These are phyloP conservation scores for Glyptemys insculpta DNA, from an alignment of 2,797 vertebrate genomes.

Conservation along the genomic window DNA sequence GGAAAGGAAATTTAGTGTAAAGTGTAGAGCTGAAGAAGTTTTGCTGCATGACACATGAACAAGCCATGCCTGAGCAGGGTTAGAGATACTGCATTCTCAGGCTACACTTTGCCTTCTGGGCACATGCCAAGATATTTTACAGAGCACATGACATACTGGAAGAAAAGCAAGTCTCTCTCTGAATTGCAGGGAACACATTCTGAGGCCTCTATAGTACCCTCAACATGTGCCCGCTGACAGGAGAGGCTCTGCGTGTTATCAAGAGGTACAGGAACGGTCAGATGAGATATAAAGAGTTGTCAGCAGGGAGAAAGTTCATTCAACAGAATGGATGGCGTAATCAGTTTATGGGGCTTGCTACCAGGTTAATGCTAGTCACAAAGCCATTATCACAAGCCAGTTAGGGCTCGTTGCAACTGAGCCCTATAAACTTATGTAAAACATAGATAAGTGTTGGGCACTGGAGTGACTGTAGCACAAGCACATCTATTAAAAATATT, in stretches of 20 bases:
- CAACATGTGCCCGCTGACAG: fast-evolving
- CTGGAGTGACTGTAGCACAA: fast-evolving
- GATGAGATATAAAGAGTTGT: background rate
- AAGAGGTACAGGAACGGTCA: background rate
- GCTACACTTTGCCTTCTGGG: background rate
- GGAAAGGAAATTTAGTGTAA: background rate
- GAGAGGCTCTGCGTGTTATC: fast-evolving
- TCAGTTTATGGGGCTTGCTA: slow-evolving; percentile 46
- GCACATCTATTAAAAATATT: background rate
- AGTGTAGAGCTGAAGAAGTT: background rate
- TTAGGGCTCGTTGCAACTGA: fast-evolving
- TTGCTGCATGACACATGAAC: background rate
- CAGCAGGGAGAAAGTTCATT: slow-evolving; percentile 56
- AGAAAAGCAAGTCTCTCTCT: fast-evolving
- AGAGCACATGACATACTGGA: background rate
- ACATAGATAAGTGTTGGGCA: background rate
- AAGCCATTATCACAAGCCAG: background rate
- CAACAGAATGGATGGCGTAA: background rate
- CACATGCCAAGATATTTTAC: fast-evolving
- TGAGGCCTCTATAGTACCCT: background rate
- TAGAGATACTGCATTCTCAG: background rate
- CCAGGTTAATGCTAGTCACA: background rate
- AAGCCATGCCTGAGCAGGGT: slow-evolving; percentile 30
- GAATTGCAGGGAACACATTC: fast-evolving
- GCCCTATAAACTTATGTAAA: background rate